Conservation (phyloP, 2,797 vertebrate genomes). For the Bucorvus abyssinicus region DNA sequence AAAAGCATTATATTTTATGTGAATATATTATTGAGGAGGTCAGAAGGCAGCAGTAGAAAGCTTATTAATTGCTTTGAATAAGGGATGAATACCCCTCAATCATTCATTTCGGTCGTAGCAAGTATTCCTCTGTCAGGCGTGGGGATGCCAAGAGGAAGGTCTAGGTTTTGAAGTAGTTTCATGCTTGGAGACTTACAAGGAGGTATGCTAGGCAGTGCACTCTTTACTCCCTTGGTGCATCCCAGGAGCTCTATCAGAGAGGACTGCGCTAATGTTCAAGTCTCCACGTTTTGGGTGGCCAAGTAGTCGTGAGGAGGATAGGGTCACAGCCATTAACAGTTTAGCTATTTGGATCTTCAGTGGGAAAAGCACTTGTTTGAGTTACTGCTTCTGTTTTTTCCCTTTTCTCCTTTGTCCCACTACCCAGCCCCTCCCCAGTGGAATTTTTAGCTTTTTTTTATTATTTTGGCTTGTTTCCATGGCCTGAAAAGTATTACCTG, state of each 20-base stretch:
- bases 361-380: neutral
- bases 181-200: neutral
- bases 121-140: neutral
- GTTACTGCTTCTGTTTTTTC: neutral
- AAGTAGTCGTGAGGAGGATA: neutral
- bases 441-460: neutral
- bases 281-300: neutral
- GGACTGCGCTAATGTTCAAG: neutral
- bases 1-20: neutral
- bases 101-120: neutral
- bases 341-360: neutral
- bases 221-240: neutral
- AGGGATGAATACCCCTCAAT: neutral
- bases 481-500: neutral
- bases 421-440: rapidly evolving
- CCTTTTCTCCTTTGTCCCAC: neutral
- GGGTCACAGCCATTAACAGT: neutral
- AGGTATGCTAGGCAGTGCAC: neutral
- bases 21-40: neutral
- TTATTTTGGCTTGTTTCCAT: neutral
- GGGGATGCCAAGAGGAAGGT: neutral
- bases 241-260: neutral
- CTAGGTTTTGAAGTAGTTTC: neutral
- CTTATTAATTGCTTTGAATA: neutral
- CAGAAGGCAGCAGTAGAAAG: neutral